Evolutionary conservation across 2,888 invertebrate genomes (phyloP).

Genomic region (Acleris sparsana): DNA sequence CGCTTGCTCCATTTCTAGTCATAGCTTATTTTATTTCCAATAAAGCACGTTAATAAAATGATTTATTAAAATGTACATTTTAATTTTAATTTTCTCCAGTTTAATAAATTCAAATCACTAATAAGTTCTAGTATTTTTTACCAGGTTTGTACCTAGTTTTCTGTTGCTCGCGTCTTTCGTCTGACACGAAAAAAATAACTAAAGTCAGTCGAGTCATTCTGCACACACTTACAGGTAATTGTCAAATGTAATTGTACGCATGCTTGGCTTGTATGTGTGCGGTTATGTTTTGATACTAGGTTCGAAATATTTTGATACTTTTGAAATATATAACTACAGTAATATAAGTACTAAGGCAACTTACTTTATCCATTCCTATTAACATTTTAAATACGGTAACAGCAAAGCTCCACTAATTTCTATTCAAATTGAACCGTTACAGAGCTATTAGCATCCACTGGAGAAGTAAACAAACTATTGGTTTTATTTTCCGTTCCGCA

Average conservation of each 20-base stretch:
- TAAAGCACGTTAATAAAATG: too few species aligned
- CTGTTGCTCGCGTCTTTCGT: not conserved
- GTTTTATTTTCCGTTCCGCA: too few species aligned
- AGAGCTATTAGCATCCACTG: too few species aligned
- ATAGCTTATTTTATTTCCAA: too few species aligned
- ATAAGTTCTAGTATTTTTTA: not conserved
- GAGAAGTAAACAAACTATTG: too few species aligned
- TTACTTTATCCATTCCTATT: not conserved
- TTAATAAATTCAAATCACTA: too few species aligned
- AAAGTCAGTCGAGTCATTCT: constrained; percentile 28
- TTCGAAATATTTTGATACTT: constrained; percentile 31
- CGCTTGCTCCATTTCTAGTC: too few species aligned
- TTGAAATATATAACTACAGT: not conserved
- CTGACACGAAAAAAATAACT: constrained; percentile 19
- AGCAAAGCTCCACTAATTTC: too few species aligned
- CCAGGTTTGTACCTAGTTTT: not conserved
- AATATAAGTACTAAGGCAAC: not conserved
- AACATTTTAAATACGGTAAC: too few species aligned
- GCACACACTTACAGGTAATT: constrained; percentile 37
- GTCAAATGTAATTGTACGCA: constrained; percentile 15
- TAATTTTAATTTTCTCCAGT: too few species aligned
- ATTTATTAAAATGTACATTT: too few species aligned
- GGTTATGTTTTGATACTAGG: constrained; percentile 18
- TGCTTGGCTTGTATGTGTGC: constrained; percentile 1
- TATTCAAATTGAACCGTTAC: too few species aligned